Evolutionary conservation across 2,888 invertebrate genomes (phyloP), one percentile per base, ranked within the genome.

Genomic region (Caenorhabditis imperialis): DNA sequence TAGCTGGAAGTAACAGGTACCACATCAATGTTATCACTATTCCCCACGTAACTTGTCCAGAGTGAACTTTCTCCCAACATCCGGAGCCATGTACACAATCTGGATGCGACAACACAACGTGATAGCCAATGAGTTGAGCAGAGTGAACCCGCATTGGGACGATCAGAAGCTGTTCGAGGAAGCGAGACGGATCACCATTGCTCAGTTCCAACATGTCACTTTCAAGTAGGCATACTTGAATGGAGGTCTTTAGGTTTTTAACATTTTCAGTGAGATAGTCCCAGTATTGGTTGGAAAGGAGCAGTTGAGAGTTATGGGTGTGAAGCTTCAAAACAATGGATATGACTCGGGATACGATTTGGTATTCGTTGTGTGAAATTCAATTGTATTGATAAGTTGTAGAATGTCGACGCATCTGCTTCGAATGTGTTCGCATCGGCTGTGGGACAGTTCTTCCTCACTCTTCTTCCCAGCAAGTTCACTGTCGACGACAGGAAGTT

Each of bases 401-500:
- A 86, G 86, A 80, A 89, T 0, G 90, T 93, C 1, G 92, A 95
- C 88, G 92, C 94, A 0, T 91, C 92, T 8, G 91, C 94, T 57
- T 92, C 94, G 14, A 95, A 95, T 89, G 92, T 92, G 86, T 96
- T 95, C 89, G 93, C 95, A 0, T 55, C 88, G 0, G 78, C 83
- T 3, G 85, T 79, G 6, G 87, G 88, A 0, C 79, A 82, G 44
- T 85, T 88, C 78, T 88, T 88, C 77, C 74, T 81, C 30, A 61
- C 86, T 3, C 75, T 87, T 3, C 67, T 85, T 3, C 86, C 86
- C 0, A 70, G 63, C 37, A 53, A 75, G 35, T 47, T 74, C 18
- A 50, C 14, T 23, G 38, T 57, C n/a, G 53, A 61, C 4, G 72
- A 58, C 5, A n/a, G 42, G 23, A 51, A 27, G 6, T 62, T 67